Evolutionary conservation across 2,888 invertebrate genomes (phyloP).

Genomic region (Carcina quercana): DNA sequence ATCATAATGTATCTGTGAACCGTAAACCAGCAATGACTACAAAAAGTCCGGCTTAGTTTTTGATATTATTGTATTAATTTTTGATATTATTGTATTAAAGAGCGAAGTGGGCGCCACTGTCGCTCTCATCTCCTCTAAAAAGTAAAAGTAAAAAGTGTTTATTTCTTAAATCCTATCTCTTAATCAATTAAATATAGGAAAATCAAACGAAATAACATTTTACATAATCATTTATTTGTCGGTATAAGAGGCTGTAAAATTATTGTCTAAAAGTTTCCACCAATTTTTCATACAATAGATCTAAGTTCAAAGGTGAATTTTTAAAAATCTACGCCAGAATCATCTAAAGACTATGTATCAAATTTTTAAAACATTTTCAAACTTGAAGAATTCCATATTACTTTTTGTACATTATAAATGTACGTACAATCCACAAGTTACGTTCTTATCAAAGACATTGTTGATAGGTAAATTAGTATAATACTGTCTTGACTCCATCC

Average conservation of each 20-base stretch:
- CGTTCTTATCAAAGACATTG: conserved; percentile 35
- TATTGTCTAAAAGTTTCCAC: conserved; percentile 68
- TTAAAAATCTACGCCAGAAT: conserved; percentile 34
- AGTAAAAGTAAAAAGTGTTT: too few relatives aligned
- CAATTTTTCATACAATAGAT: conserved; percentile 50
- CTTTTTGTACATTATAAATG: conserved; percentile 36
- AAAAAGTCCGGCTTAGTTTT: too few relatives aligned
- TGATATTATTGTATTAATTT: too few relatives aligned
- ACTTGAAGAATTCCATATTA: conserved; percentile 6
- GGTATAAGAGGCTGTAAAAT: conserved; percentile 68
- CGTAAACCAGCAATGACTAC: too few relatives aligned
- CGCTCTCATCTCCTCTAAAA: too few relatives aligned
- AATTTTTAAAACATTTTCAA: conserved; percentile 13
- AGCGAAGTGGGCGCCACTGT: too few relatives aligned
- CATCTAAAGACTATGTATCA: conserved; percentile 28
- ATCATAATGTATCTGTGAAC: too few relatives aligned
- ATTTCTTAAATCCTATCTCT: too few relatives aligned
- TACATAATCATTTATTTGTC: conserved; percentile 63
- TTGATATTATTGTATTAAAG: too few relatives aligned
- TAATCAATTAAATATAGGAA: neutral
- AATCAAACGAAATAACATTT: conserved; percentile 41
- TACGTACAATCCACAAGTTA: too few relatives aligned
- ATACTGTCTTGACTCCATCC: conserved; percentile 66
- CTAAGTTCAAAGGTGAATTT: conserved; percentile 35
- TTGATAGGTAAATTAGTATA: conserved; percentile 53